Evolutionary conservation across 2,797 vertebrate species (phyloP).

Genomic region (Pelodytes ibericus): DNA sequence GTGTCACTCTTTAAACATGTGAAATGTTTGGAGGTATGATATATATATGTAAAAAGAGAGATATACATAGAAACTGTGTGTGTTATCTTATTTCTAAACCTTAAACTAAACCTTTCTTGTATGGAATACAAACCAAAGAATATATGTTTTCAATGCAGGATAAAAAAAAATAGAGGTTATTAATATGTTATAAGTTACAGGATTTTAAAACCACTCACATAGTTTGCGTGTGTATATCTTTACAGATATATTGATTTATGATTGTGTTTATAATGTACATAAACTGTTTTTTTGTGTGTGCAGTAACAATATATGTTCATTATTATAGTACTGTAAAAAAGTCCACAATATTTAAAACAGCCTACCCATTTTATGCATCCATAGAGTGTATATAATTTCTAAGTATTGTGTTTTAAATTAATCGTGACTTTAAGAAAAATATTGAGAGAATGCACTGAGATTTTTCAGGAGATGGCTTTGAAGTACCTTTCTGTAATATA

Average conservation of each 20-base stretch:
- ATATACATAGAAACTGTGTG: not conserved
- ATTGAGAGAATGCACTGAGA: conserved; percentile 28
- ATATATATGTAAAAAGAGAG: too few relatives aligned
- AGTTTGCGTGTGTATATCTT: not conserved
- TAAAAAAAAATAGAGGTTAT: not conserved
- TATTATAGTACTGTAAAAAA: conserved; percentile 47
- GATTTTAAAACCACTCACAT: not conserved
- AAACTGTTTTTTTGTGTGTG: conserved; percentile 12
- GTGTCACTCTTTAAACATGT: too few relatives aligned
- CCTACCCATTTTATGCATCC: conserved; percentile 26
- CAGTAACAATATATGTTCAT: not conserved
- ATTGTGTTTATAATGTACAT: conserved; percentile 46
- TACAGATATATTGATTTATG: not conserved
- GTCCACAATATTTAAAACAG: conserved; percentile 40
- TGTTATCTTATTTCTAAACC: conserved; percentile 1
- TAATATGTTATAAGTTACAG: not conserved
- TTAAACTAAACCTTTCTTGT: not conserved
- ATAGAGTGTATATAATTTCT: conserved; percentile 38
- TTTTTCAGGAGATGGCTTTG: not conserved
- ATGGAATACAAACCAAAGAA: not conserved
- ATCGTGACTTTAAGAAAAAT: not conserved
- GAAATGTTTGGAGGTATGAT: too few relatives aligned
- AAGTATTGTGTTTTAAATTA: conserved; percentile 24
- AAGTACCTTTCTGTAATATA: too few relatives aligned
- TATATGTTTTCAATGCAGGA: not conserved